Base-by-base conservation (phyloP, 2,888 invertebrate genomes). In the Eumacrocentrus americanus region DNA sequence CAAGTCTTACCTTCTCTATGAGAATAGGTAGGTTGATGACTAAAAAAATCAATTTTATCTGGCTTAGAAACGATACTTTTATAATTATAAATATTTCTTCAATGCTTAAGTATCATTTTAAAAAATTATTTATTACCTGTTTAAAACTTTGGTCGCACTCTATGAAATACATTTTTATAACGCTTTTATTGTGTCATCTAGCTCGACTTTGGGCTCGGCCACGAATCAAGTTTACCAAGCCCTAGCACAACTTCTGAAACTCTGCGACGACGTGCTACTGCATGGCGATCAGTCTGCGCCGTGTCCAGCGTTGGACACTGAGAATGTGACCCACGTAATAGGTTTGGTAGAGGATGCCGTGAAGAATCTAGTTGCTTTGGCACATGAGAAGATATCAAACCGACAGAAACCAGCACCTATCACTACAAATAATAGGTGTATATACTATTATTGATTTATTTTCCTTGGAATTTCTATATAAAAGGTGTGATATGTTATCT, bases 181-280 rank as follows among this genome's bases (percentile, higher is more conserved):
- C 11, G 51, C 14, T 44, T 51, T 54, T 50, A 42, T 60, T 70
- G 69, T 16, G n/a, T n/a, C n/a, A n/a, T n/a, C n/a, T 61, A 91
- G 91, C 70, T 88, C 90, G 57, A 85, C 86, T 46, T 82, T 93
- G 69, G 86, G 87, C 73, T 90, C 91, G 56, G 93, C 94, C 11
- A 92, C 92, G 54, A 92, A 91, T 79, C 90, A 92, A 75, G 89
- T 96, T 59, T 94, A 94, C 76, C 89, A 91, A 70, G 91, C 92
- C 65, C 84, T 95, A 64, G 94, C 94, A 2, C 89, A 91, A 82
- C 85, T 96, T 69, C 90, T 96, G 71, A 91, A 92, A 72, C 86
- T 95, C 67, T 94, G 95, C 80, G 96, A 96, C 81, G 92, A 94
- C 80, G 91, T 94, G 52, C 85, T 95, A 64, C 84, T 92, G 38